Evolutionary conservation across 2,113 vertebrate genomes (phyloP), one percentile per base, ranked within the genome.

Genomic region (Dasyurus viverrinus): DNA sequence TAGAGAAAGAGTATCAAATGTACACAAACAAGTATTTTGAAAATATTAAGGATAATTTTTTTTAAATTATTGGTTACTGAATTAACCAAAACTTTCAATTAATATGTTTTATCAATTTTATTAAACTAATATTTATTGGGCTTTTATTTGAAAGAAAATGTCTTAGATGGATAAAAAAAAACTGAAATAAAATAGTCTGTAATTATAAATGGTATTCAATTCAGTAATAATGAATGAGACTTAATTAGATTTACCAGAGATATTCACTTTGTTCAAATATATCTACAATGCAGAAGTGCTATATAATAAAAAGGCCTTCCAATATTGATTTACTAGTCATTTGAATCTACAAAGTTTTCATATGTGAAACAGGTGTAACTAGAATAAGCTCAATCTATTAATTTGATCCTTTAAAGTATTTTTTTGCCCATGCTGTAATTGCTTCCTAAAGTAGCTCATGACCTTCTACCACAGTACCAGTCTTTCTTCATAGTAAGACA

Each of bases 61-160:
- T 19, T 68, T 4, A 19, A 5, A 5, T 76, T 16, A 76, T 19
- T 36, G 57, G 68, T 84, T 42, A 42, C 8, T 23, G 2, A 42
- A 84, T 84, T 84, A 84, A 84, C 2, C 1, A 42, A 42, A 84
- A 23, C n/a, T 42, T 84, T 84, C 68, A 76, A 6, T 68, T 68
- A 14, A n/a, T n/a, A n/a, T 19, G 0, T 0, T n/a, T 30, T n/a
- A n/a, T 76, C 6, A 0, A 19, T 76, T n/a, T n/a, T n/a, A n/a
- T 4, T 76, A 36, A 76, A 76, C 36, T n/a, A n/a, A n/a, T 76
- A 76, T 19, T 76, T 76, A 76, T n/a, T 76, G 4, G n/a, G 36
- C 1, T 19, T 19, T 76, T n/a, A 76, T n/a, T 0, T 76, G 30
- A 76, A 76, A 57, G 25, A 57, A 27, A 68, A n/a, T 76, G 19